Evolutionary conservation across 2,888 invertebrate species (phyloP).

Genomic region (Syrista parreyssii): DNA sequence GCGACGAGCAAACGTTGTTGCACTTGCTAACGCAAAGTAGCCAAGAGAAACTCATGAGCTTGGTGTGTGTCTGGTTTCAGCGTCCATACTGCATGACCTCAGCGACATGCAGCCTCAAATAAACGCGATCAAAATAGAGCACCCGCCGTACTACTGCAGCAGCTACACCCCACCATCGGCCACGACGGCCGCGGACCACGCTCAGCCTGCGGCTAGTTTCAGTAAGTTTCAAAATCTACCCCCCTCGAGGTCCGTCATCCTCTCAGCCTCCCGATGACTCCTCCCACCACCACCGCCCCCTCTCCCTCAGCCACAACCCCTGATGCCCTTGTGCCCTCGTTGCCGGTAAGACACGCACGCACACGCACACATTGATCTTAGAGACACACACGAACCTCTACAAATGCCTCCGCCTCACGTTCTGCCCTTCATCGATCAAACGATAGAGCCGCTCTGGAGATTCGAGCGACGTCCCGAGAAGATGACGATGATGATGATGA

Average conservation of each 20-base stretch:
- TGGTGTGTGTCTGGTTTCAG: slow-evolving; percentile 72
- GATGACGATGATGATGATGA: too few species aligned
- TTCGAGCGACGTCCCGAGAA: too few species aligned
- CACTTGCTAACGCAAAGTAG: background rate
- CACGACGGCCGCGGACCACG: slow-evolving; percentile 67
- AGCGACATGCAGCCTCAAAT: slow-evolving; percentile 79
- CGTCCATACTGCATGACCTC: slow-evolving; percentile 93
- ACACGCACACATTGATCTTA: too few species aligned
- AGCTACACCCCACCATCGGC: slow-evolving; percentile 80
- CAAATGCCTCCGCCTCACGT: background rate
- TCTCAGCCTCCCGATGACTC: slow-evolving; percentile 31
- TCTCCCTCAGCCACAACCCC: background rate
- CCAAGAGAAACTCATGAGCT: background rate
- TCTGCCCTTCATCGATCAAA: slow-evolving; percentile 35
- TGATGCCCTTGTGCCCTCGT: slow-evolving; percentile 19
- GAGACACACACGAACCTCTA: too few species aligned
- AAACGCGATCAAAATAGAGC: slow-evolving; percentile 85
- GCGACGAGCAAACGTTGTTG: too few species aligned
- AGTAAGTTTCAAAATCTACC: slow-evolving; percentile 55
- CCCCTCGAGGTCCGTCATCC: slow-evolving; percentile 29
- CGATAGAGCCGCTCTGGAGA: slow-evolving; percentile 14
- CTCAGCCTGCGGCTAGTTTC: slow-evolving; percentile 65
- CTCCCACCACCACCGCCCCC: background rate
- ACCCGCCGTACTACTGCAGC: slow-evolving; percentile 84
- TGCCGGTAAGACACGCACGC: background rate